These are phyloP conservation scores for Neolamprologus longior DNA, from an alignment of 2,113 vertebrate genomes.

Conservation along the genomic window DNA sequence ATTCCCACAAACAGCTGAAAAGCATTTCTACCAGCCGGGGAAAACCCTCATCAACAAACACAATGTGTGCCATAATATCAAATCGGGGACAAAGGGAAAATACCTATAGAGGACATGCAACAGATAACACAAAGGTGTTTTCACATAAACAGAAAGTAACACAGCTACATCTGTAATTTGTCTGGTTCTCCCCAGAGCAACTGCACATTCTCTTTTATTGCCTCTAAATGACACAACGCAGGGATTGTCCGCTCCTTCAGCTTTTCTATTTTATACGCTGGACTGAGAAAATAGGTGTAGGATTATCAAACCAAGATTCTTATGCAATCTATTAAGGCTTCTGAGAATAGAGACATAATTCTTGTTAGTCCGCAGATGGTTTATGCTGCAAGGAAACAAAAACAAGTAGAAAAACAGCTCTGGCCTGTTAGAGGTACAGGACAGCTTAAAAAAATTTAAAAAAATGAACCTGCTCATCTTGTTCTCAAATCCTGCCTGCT, in stretches of 20 bases:
- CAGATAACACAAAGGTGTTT: neutral
- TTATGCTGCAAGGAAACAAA: neutral
- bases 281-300: neutral
- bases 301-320: neutral
- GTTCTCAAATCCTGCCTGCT: neutral
- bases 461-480: slow-evolving; percentile 26
- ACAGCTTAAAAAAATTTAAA: neutral
- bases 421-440: neutral
- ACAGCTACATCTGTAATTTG: neutral
- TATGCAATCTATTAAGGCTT: neutral
- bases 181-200: slow-evolving; percentile 4
- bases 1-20: neutral
- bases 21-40: neutral
- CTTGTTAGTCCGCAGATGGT: neutral
- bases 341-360: neutral
- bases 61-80: neutral
- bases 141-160: neutral
- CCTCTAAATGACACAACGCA: neutral
- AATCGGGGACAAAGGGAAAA: neutral
- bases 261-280: neutral
- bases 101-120: neutral
- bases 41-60: slow-evolving; percentile 17
- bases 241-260: neutral
- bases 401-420: neutral
- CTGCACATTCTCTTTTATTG: neutral